These are phyloP conservation scores for Idaea biselata DNA, from an alignment of 2,888 invertebrate genomes.

Conservation along the genomic window DNA sequence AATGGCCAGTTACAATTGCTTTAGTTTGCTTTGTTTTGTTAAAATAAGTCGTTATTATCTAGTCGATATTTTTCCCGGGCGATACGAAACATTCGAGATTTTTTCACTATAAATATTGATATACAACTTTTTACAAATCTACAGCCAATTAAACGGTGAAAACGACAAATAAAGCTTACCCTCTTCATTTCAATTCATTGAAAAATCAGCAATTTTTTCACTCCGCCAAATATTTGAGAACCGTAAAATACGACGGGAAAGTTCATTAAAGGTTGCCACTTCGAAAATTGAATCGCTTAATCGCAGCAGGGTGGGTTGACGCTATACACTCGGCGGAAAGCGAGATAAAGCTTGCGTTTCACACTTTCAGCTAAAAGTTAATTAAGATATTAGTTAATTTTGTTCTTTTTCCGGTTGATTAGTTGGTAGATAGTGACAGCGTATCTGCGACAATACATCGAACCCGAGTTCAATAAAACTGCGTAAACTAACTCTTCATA, in stretches of 20 bases:
- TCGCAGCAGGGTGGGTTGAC: constrained; percentile 45
- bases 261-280: constrained; percentile 62
- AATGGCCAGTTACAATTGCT: too few relatives aligned
- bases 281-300: constrained; percentile 69
- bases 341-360: not conserved
- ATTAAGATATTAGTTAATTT: not conserved
- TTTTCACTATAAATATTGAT: too few relatives aligned
- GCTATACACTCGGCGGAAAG: constrained; percentile 16
- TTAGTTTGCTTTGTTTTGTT: too few relatives aligned
- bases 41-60: too few relatives aligned
- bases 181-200: constrained; percentile 2
- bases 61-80: too few relatives aligned
- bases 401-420: not conserved
- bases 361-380: not conserved
- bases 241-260: constrained; percentile 47
- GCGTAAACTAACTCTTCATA: too few relatives aligned
- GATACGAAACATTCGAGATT: too few relatives aligned
- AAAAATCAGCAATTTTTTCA: constrained; percentile 35
- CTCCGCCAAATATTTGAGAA: constrained; percentile 39
- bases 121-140: too few relatives aligned
- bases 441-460: not conserved
- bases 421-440: not conserved
- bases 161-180: not conserved
- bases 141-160: too few relatives aligned
- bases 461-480: too few relatives aligned